These are phyloP conservation scores for Drosophila rufa DNA, from an alignment of 1,140 invertebrate genomes.

Conservation along the genomic window DNA sequence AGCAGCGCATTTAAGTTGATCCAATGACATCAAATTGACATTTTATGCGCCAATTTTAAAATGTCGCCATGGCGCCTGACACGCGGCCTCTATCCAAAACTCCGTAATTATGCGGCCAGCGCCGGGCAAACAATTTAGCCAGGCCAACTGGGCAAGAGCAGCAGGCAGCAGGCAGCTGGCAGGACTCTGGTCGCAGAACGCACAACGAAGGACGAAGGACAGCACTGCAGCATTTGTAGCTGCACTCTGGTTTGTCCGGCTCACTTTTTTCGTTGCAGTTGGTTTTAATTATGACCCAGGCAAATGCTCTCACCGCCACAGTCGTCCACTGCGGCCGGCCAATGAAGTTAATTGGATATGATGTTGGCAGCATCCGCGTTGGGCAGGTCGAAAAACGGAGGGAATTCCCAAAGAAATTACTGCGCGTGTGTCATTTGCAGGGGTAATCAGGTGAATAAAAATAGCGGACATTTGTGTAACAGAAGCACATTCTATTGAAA, in stretches of 20 bases:
- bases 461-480: conserved; percentile 4
- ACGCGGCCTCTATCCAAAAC: conserved; percentile 51
- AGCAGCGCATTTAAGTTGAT: conserved; percentile 77
- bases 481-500: background rate
- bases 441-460: conserved; percentile 16
- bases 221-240: conserved; percentile 40
- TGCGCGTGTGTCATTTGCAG: conserved; percentile 1
- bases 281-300: conserved; percentile 42
- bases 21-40: conserved; percentile 83
- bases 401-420: conserved; percentile 22
- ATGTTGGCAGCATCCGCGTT: conserved; percentile 23
- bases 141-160: conserved; percentile 6
- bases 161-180: background rate
- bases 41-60: conserved; percentile 83
- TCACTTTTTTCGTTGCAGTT: conserved; percentile 45
- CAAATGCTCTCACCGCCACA: conserved; percentile 33
- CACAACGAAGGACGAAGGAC: conserved; percentile 4
- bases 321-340: conserved; percentile 39
- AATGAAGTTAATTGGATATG: conserved; percentile 51
- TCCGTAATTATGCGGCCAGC: conserved; percentile 76
- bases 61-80: conserved; percentile 58
- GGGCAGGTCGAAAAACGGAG: background rate
- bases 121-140: conserved; percentile 73
- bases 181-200: conserved; percentile 3
- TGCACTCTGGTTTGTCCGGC: conserved; percentile 37